A percentile compares a stretch with the other conserved stretches of the same genome.
Conservation (phyloP, 2,113 vertebrate genomes). For the Melanostigma gelatinosum region DNA sequence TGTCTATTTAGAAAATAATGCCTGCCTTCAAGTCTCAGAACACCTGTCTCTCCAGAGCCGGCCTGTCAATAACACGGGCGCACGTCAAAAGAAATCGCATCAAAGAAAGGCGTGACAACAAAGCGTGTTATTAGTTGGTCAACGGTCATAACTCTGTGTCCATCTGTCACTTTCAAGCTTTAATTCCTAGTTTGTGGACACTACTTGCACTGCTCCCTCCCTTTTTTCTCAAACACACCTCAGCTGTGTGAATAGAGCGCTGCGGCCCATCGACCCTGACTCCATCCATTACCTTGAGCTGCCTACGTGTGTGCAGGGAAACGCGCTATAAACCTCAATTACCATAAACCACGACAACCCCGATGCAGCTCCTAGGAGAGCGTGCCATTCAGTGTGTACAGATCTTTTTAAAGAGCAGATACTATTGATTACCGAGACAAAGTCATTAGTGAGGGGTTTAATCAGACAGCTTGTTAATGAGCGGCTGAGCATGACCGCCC, state of each 20-base stretch:
- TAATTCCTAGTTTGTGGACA: constrained; percentile 31
- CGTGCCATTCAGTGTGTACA: constrained; percentile 49
- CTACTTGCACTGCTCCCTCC: constrained; percentile 13
- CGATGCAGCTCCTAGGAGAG: constrained; percentile 50
- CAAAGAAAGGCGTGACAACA: constrained; percentile 23
- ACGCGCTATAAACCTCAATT: constrained; percentile 60
- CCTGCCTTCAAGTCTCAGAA: constrained; percentile 26
- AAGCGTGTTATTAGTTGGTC: constrained; percentile 5
- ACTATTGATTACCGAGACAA: constrained; percentile 80
- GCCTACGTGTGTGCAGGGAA: constrained; percentile 40
- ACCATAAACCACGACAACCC: constrained; percentile 54
- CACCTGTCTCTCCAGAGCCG: constrained; percentile 51
- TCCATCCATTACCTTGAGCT: constrained; percentile 60
- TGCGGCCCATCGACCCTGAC: constrained; percentile 41
- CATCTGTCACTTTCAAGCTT: constrained; percentile 8
- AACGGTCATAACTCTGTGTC: constrained; percentile 12
- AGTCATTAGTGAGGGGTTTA: constrained; percentile 81
- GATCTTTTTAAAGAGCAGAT: constrained; percentile 75
- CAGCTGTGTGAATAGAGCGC: constrained; percentile 44
- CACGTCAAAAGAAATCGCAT: neutral
- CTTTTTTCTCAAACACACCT: constrained; percentile 24
- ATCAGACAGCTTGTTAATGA: constrained; percentile 81
- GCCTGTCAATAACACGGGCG: constrained; percentile 9
- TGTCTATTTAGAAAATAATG: constrained; percentile 30
- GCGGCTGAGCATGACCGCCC: constrained; percentile 68